These are phyloP conservation scores for Empis stercorea DNA, from an alignment of 2,888 invertebrate species.

Conservation along the genomic window DNA sequence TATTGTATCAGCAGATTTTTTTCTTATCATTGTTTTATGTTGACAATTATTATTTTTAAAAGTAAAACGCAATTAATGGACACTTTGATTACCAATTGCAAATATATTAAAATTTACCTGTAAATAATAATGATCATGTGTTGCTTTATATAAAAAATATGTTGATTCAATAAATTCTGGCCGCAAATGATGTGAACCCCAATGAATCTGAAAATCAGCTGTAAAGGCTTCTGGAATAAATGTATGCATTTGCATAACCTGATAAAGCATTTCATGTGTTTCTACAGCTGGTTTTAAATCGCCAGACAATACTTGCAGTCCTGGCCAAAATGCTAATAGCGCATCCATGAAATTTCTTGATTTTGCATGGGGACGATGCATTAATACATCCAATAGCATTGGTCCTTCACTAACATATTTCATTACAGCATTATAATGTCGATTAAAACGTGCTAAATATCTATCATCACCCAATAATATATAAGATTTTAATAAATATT, in stretches of 20 bases:
- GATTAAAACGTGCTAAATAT: slow-evolving; percentile 85
- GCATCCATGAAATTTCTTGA: slow-evolving; percentile 97
- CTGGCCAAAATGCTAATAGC: slow-evolving; percentile 95
- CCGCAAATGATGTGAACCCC: slow-evolving; percentile 93
- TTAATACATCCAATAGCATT: slow-evolving; percentile 86
- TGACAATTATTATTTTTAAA: too few species aligned
- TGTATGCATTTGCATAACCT: slow-evolving; percentile 94
- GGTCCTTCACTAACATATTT: slow-evolving; percentile 90
- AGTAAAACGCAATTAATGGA: too few species aligned
- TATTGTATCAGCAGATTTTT: too few species aligned
- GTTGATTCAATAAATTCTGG: slow-evolving; percentile 98
- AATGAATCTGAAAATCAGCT: slow-evolving; percentile 94
- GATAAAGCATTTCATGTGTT: slow-evolving; percentile 97
- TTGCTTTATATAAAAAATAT: slow-evolving; percentile 91
- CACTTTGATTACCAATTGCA: background rate
- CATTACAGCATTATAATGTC: slow-evolving; percentile 93
- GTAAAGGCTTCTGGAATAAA: slow-evolving; percentile 99
- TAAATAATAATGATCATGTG: slow-evolving; percentile 89
- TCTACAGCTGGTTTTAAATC: slow-evolving; percentile 97
- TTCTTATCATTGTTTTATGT: too few species aligned
- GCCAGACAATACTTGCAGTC: slow-evolving; percentile 76
- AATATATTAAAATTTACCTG: slow-evolving; percentile 39
- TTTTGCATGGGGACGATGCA: slow-evolving; percentile 89
- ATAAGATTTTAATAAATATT: slow-evolving; percentile 95
- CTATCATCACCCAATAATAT: slow-evolving; percentile 87